Evolutionary conservation across 92 coral and sea anemone species (phyloP).

Genomic region (Pocillopora meandrina): DNA sequence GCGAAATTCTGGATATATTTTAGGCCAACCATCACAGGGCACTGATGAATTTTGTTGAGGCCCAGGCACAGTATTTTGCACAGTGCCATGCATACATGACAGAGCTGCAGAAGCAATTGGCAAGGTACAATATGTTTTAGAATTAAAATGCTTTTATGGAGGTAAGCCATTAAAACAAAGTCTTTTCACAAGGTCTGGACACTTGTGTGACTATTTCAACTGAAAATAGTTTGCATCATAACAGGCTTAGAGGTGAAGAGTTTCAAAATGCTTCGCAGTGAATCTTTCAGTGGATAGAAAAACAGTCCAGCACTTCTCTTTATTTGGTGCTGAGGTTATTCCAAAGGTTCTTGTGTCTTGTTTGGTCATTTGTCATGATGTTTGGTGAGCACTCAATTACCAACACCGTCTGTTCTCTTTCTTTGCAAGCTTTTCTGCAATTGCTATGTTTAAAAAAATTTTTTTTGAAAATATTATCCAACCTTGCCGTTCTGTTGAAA

Average conservation of each 20-base stretch:
- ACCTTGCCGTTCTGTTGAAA: too few relatives aligned
- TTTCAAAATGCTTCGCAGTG: too few relatives aligned
- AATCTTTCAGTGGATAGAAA: too few relatives aligned
- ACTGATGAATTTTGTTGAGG: slow-evolving; percentile 91
- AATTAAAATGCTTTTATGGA: too few relatives aligned
- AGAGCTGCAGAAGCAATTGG: slow-evolving; percentile 89
- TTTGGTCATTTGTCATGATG: neutral
- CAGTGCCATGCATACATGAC: slow-evolving; percentile 94
- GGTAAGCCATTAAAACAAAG: too few relatives aligned
- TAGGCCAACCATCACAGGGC: slow-evolving; percentile 96
- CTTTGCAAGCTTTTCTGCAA: neutral
- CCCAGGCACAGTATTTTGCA: slow-evolving; percentile 96
- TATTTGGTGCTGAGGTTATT: neutral
- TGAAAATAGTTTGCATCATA: too few relatives aligned
- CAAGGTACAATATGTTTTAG: slow-evolving; percentile 46
- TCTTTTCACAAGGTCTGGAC: too few relatives aligned
- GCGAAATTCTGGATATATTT: neutral
- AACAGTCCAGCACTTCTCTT: neutral
- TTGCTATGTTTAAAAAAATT: neutral
- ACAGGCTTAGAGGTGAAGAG: too few relatives aligned
- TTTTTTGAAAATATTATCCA: too few relatives aligned
- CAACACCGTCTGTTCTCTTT: neutral
- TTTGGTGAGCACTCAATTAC: neutral
- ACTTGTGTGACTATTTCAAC: too few relatives aligned
- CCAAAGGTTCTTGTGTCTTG: neutral